Percentiles rank a stretch among this genome's conserved stretches.
These are phyloP conservation scores for Nesogale talazaci DNA, from an alignment of 2,113 vertebrate genomes.

Conservation along the genomic window DNA sequence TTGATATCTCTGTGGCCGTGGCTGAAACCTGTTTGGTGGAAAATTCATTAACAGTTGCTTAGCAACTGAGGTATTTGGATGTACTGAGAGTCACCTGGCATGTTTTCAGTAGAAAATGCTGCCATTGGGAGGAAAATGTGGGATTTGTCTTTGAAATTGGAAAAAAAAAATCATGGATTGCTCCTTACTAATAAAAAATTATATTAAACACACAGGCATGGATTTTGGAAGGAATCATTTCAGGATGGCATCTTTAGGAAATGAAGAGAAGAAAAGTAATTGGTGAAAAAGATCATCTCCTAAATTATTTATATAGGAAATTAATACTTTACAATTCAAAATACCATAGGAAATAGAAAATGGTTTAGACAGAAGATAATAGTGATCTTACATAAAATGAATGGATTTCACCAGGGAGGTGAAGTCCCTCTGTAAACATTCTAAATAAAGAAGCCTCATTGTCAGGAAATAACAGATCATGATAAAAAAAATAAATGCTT, in stretches of 20 bases:
- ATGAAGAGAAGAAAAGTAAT: not conserved
- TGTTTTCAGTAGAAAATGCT: constrained; percentile 67
- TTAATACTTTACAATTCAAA: not conserved
- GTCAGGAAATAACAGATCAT: not conserved
- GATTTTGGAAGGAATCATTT: not conserved
- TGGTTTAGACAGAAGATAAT: not conserved
- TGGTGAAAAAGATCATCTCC: not conserved
- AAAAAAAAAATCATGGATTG: constrained; percentile 39
- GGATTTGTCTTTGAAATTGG: constrained; percentile 59
- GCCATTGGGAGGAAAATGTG: constrained; percentile 45
- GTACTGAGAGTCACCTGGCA: constrained; percentile 61
- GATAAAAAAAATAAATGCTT: not conserved
- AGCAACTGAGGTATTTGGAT: constrained; percentile 75
- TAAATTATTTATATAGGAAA: constrained; percentile 2
- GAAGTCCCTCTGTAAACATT: not conserved
- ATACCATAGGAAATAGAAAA: not conserved
- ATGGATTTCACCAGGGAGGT: not conserved
- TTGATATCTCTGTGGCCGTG: constrained; percentile 61
- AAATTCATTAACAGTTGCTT: constrained; percentile 80
- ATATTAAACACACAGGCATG: constrained; percentile 36
- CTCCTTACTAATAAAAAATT: constrained; percentile 20
- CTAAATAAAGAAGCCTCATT: not conserved
- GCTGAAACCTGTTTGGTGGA: constrained; percentile 71
- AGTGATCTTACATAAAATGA: constrained; percentile 10
- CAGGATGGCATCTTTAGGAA: not conserved